A percentile compares a stretch with the other conserved stretches of the same genome.
Evolutionary conservation across 2,888 invertebrate genomes (phyloP).

Genomic region (Acleris emargana): DNA sequence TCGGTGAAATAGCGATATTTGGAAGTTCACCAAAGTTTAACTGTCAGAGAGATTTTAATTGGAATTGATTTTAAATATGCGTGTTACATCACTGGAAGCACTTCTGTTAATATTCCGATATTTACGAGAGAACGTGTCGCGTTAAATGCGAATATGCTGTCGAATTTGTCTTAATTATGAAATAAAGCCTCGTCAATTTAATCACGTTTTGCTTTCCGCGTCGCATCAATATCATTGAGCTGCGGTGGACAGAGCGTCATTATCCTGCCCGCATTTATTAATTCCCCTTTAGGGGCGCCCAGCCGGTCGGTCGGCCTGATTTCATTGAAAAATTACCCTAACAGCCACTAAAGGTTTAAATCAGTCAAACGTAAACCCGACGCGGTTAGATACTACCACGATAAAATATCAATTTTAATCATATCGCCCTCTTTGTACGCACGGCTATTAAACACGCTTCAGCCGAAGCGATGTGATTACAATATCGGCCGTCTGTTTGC

Average conservation of each 20-base stretch:
- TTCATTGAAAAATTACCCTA: constrained; percentile 36
- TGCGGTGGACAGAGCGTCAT: constrained; percentile 42
- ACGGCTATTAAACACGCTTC: constrained; percentile 28
- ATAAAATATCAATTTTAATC: constrained; percentile 30
- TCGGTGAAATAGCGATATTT: too few relatives aligned
- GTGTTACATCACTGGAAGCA: too few relatives aligned
- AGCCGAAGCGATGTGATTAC: constrained; percentile 19
- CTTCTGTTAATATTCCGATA: too few relatives aligned
- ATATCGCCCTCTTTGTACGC: constrained; percentile 27
- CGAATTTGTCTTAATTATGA: constrained; percentile 22
- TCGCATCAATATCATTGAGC: constrained; percentile 34
- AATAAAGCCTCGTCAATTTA: constrained; percentile 44
- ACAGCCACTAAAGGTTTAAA: constrained; percentile 35
- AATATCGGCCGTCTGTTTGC: constrained; percentile 7
- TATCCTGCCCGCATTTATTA: constrained; percentile 48
- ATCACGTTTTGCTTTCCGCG: constrained; percentile 33
- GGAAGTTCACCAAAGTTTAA: too few relatives aligned
- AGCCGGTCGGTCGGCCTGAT: constrained; percentile 38
- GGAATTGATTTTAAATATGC: too few relatives aligned
- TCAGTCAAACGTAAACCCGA: constrained; percentile 34
- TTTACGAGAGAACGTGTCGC: too few relatives aligned
- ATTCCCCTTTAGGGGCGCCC: constrained; percentile 42
- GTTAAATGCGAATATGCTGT: too few relatives aligned
- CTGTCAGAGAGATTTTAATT: too few relatives aligned
- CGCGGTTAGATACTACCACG: constrained; percentile 30